Evolutionary conservation across 2,888 invertebrate species (phyloP), one percentile per base, ranked within the genome.

Genomic region (Lasioglossum figueresi): DNA sequence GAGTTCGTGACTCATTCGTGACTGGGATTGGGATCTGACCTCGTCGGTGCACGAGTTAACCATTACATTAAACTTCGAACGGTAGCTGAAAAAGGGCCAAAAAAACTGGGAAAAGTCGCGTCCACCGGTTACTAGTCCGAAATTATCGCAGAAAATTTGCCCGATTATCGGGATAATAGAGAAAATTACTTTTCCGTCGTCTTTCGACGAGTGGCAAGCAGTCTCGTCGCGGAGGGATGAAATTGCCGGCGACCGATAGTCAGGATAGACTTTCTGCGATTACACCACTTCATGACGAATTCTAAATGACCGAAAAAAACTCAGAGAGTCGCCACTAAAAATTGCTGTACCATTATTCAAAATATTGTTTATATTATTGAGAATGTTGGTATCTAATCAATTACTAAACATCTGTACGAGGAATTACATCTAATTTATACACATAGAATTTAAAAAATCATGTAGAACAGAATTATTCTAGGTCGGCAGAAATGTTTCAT

Each of bases 1-100:
- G 37, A 40, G 85, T 92, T 92, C 91, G 92, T 92, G 93, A 93
- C 91, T 92, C 88, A 91, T 88, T 89, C 88, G 90, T 87, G 90
- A 91, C 88, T 88, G 88, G 91, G 93, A 93, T 92, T 92, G 91
- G 87, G 90, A 93, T 92, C 93, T 92, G 93, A 93, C 92, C 93
- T 93, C 92, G 89, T 91, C 90, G 88, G 87, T 88, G 91, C 91
- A 90, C 89, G 89, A 92, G 91, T 92, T 91, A 89, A 93, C 92
- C 92, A 91, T 92, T 92, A 92, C 91, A 85, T 92, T 92, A 92
- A 94, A 92, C 90, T 91, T 88, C 80, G 80, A 85, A 90, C 82
- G 78, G 86, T 83, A 88, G 90, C 88, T 82, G 77, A 83, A 87
- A 88, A 89, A 89, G 88, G 76, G 88, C 74, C 80, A 88, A 84